Evolutionary conservation across 2,888 invertebrate species (phyloP).

Genomic region (Melipona bicolor): DNA sequence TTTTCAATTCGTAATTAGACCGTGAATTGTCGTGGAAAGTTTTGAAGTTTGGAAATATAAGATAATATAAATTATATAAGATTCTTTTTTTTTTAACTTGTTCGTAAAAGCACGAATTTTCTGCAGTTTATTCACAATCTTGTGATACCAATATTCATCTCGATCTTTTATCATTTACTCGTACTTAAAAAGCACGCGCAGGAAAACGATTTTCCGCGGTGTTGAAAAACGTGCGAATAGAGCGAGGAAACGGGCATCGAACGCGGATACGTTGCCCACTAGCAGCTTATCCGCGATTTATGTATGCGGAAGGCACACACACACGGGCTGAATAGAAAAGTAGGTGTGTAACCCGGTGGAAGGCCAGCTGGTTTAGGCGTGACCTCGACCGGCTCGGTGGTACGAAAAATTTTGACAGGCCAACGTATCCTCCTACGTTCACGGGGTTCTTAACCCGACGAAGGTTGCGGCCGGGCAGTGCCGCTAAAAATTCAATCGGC

Average conservation of each 20-base stretch:
- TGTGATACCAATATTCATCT: rapidly evolving
- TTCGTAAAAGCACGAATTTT: no score
- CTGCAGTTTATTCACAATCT: neutral
- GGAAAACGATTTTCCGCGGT: neutral
- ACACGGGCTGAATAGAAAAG: slow-evolving; percentile 52
- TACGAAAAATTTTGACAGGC: slow-evolving; percentile 40
- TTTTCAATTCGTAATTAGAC: no score
- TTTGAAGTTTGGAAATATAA: no score
- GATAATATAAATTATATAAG: no score
- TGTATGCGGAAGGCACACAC: slow-evolving; percentile 50
- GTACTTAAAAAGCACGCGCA: no score
- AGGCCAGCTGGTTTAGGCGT: slow-evolving; percentile 48
- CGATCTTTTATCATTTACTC: neutral
- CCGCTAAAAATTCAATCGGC: slow-evolving; percentile 30
- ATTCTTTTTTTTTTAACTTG: no score
- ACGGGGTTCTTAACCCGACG: slow-evolving; percentile 58
- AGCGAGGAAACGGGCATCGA: neutral
- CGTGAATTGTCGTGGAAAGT: no score
- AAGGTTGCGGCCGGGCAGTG: slow-evolving; percentile 24
- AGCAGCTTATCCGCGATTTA: slow-evolving; percentile 7
- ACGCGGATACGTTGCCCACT: slow-evolving; percentile 19
- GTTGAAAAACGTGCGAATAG: neutral
- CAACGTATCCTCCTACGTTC: slow-evolving; percentile 35
- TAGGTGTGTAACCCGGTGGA: slow-evolving; percentile 44
- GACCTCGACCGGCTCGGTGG: slow-evolving; percentile 55